phyloP scores from a whole-genome alignment of 2,888 invertebrate genomes.

The Melipona bicolor region DNA sequence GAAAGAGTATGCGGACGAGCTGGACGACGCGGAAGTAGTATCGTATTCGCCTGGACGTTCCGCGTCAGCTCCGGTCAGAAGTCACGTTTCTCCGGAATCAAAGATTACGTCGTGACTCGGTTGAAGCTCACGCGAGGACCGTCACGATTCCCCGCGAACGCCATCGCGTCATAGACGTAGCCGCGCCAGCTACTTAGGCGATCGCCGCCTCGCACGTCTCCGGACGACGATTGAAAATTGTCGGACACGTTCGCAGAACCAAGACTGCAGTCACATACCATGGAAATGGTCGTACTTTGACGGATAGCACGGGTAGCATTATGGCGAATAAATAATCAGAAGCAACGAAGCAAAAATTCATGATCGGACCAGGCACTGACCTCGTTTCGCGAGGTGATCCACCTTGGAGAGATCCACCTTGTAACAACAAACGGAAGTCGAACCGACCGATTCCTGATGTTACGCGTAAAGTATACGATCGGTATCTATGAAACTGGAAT shows the following conservation, averaged over 20 bases:
- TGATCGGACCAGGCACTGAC: no score
- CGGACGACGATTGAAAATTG: slow-evolving; percentile 33
- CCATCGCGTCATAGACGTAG: slow-evolving; percentile 57
- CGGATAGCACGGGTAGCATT: slow-evolving; percentile 38
- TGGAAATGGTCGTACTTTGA: slow-evolving; percentile 41
- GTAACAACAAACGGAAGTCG: no score
- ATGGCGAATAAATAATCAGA: slow-evolving; percentile 1
- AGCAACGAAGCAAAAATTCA: slow-evolving; percentile 22
- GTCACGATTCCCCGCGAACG: slow-evolving; percentile 68
- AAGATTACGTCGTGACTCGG: slow-evolving; percentile 69
- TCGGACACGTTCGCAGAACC: slow-evolving; percentile 22
- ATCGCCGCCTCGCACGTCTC: slow-evolving; percentile 44
- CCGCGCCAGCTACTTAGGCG: slow-evolving; percentile 29
- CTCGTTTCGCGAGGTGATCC: no score
- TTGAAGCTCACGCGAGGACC: slow-evolving; percentile 65
- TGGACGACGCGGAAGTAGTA: slow-evolving; percentile 13
- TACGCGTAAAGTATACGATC: no score
- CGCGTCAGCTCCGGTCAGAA: slow-evolving; percentile 67
- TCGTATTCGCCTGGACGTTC: slow-evolving; percentile 31
- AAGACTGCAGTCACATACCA: slow-evolving; percentile 39
- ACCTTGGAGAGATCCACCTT: no score
- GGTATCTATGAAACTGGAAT: no score
- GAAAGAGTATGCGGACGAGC: neutral
- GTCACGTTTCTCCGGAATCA: slow-evolving; percentile 71
- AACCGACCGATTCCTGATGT: no score